Percentiles rank a stretch among this genome's conserved stretches.
Conservation (phyloP, 2,797 vertebrate species). For the Centroberyx gerrardi region DNA sequence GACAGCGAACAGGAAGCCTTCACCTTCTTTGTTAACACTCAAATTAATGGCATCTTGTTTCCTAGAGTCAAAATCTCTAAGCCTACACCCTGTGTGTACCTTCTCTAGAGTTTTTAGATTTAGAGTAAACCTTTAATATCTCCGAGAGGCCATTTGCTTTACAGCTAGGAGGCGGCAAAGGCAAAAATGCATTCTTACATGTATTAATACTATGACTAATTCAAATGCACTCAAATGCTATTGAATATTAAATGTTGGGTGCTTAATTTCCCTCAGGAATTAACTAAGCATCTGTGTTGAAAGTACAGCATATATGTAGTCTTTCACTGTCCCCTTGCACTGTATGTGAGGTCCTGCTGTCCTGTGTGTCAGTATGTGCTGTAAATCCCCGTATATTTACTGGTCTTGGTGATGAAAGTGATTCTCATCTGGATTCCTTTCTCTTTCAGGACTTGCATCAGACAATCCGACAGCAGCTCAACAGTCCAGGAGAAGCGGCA, state of each 20-base stretch:
- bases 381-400: no score
- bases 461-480: conserved; percentile 11
- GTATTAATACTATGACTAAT: no score
- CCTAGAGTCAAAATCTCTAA: conserved; percentile 62
- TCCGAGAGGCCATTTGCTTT: neutral
- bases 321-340: no score
- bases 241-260: neutral
- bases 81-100: conserved; percentile 45
- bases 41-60: conserved; percentile 63
- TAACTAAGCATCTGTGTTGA: neutral
- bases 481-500: neutral
- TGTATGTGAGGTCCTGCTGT: neutral
- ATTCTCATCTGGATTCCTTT: conserved; percentile 11
- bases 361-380: no score
- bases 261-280: neutral
- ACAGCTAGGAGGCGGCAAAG: no score
- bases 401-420: neutral
- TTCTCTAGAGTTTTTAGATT: conserved; percentile 21
- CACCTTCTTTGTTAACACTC: conserved; percentile 51
- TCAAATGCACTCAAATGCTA: no score
- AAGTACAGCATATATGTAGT: no score
- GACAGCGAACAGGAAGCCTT: conserved; percentile 70
- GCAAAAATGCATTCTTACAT: neutral
- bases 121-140: conserved; percentile 7
- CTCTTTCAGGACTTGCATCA: conserved; percentile 51